These are phyloP conservation scores for Loripinus fragilis DNA, from an alignment of 2,888 invertebrate species.

Conservation along the genomic window DNA sequence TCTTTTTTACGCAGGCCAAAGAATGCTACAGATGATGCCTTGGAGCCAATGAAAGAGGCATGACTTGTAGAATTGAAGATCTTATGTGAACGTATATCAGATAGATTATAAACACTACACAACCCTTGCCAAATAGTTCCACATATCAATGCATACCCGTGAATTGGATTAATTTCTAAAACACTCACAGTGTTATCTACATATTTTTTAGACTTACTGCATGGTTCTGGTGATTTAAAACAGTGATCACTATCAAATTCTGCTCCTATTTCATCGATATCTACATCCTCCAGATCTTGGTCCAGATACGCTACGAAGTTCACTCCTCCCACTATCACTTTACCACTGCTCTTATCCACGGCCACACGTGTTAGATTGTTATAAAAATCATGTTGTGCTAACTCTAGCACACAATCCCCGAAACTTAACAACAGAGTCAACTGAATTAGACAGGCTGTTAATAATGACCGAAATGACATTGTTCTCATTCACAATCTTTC, in stretches of 20 bases:
- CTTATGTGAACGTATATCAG: slow-evolving; percentile 20
- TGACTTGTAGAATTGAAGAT: slow-evolving; percentile 43
- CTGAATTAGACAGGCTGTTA: too few species aligned
- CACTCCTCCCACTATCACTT: slow-evolving; percentile 48
- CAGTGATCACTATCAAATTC: slow-evolving; percentile 47
- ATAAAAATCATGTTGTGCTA: slow-evolving; percentile 23
- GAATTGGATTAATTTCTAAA: slow-evolving; percentile 39
- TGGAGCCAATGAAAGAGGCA: slow-evolving; percentile 54
- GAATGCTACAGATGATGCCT: slow-evolving; percentile 44
- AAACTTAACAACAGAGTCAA: not conserved
- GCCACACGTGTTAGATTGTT: slow-evolving; percentile 27
- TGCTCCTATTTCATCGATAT: slow-evolving; percentile 20
- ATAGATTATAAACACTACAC: slow-evolving; percentile 47
- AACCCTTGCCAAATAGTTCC: slow-evolving; percentile 48
- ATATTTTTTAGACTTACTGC: slow-evolving; percentile 13
- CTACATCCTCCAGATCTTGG: slow-evolving; percentile 26
- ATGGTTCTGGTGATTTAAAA: slow-evolving; percentile 25
- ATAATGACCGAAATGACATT: too few species aligned
- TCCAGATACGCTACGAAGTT: slow-evolving; percentile 39
- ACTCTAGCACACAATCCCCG: not conserved
- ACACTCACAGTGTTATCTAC: slow-evolving; percentile 37
- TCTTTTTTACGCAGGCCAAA: slow-evolving; percentile 44
- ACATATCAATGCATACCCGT: slow-evolving; percentile 50
- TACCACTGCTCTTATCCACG: slow-evolving; percentile 29
- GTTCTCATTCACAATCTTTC: too few species aligned